Evolutionary conservation across 2,113 vertebrate genomes (phyloP), one percentile per base, ranked within the genome.

Genomic region (rabbit (Oryctolagus cuniculus)): DNA sequence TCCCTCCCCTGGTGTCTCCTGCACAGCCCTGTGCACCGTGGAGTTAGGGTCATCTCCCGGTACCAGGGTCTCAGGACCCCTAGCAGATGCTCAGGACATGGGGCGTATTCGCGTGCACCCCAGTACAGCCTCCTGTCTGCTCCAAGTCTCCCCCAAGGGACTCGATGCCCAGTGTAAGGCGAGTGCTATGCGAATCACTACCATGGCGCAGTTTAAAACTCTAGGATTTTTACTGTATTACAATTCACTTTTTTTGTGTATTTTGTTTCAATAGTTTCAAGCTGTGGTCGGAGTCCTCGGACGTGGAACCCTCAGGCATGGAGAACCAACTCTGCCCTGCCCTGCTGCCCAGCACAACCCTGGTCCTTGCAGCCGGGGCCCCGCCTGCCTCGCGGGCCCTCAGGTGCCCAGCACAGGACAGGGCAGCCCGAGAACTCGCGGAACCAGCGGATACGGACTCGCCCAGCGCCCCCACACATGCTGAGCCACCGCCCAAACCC

Each of bases 281-380:
- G 36, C 55, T 15, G 16, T 4, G 3, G 12, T 27, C 10, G 34
- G 34, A 10, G 25, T 29, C 75, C 29, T 13, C 31, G 75, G 44
- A 17, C 29, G 49, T n/a, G 16, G 27, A 44, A 19, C 16, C 80
- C 15, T 25, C 15, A 21, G 61, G 11, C 17, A 44, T 15, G 44
- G 25, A 4, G 4, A 12, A 13, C 36, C 12, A 0, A 25, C 31
- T 10, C 4, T 1, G 17, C n/a, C 8, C 34, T 5, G 16, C 9
- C 5, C 5, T 5, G 19, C 4, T 64, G 0, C 0, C 1, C 3
- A 9, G 22, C 0, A 15, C 36, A 7, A 10, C 0, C 1, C 44
- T 13, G 58, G 66, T 38, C 61, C 36, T 19, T 4, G 10, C 16
- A 38, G 53, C 24, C 87, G 70, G 58, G n/a, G 21, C 3, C 25